phyloP scores from a whole-genome alignment of 1,140 invertebrate species.

The Lordiphosa collinella region DNA sequence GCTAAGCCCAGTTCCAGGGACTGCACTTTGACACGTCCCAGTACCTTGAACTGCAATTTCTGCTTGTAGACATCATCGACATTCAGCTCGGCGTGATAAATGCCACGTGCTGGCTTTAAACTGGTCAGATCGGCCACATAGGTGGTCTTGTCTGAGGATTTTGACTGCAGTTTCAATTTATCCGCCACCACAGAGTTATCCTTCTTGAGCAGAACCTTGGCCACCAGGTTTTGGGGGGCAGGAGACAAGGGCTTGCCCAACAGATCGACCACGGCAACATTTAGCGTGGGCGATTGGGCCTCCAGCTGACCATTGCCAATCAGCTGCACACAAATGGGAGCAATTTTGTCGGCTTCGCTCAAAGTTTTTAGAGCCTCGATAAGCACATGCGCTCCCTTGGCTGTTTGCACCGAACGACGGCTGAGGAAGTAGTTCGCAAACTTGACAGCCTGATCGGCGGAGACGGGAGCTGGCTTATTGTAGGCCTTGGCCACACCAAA shows the following conservation, averaged over 20 bases:
- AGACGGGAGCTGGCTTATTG: conserved; percentile 87
- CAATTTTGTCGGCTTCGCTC: conserved; percentile 57
- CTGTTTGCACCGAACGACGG: conserved; percentile 92
- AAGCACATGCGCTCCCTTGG: conserved; percentile 89
- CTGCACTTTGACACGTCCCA: conserved; percentile 87
- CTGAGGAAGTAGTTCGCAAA: conserved; percentile 95
- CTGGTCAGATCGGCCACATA: conserved; percentile 91
- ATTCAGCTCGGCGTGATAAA: conserved; percentile 90
- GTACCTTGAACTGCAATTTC: conserved; percentile 86
- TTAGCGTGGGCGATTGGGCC: conserved; percentile 85
- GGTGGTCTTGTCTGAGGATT: conserved; percentile 83
- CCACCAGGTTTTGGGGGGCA: conserved; percentile 43
- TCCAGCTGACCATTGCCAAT: conserved; percentile 87
- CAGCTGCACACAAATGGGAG: conserved; percentile 89
- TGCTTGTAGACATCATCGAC: conserved; percentile 85
- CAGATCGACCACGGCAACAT: conserved; percentile 90
- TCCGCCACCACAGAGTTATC: conserved; percentile 63
- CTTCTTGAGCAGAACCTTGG: conserved; percentile 61
- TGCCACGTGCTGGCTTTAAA: conserved; percentile 88
- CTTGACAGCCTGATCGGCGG: conserved; percentile 90
- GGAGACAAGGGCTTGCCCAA: conserved; percentile 86
- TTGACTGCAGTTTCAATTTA: conserved; percentile 57
- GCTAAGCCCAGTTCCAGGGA: conserved; percentile 92
- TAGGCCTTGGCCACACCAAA: conserved; percentile 86
- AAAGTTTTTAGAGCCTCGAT: conserved; percentile 87